A percentile compares a stretch with the other conserved stretches of the same genome.
Conservation (phyloP, 1,140 invertebrate species). For the Anagrus nilaparvatae region DNA sequence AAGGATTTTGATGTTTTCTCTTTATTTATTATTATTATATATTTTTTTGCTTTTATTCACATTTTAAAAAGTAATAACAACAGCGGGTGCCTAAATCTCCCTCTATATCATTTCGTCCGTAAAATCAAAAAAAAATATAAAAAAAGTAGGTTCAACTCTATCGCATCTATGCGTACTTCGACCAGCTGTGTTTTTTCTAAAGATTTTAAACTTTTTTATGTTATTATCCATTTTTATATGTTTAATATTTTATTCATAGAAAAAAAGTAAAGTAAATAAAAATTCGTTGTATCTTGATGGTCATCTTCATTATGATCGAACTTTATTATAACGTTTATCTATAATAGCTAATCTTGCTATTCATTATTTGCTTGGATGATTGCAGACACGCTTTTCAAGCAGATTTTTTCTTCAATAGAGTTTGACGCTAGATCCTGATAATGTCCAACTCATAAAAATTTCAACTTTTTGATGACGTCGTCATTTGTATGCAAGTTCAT, state of each 20-base stretch:
- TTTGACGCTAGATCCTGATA: conserved; percentile 38
- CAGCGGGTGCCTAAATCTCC: too few species aligned
- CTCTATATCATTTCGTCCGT: conserved; percentile 5
- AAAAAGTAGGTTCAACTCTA: too few species aligned
- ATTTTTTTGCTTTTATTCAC: too few species aligned
- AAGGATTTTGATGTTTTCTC: not conserved
- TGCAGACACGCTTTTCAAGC: conserved; percentile 16
- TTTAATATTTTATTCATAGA: too few species aligned
- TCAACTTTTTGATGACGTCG: conserved; percentile 28
- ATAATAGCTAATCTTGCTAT: conserved; percentile 20
- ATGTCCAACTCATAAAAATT: conserved; percentile 25
- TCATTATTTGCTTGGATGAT: conserved; percentile 11
- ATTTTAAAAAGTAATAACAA: not conserved
- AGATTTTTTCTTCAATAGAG: conserved; percentile 28
- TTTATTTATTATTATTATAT: conserved; percentile 9
- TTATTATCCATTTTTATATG: conserved; percentile 14
- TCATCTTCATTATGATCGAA: conserved; percentile 12
- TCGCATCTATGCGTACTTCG: too few species aligned
- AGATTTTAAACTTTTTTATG: conserved; percentile 35
- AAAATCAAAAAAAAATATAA: conserved; percentile 14
- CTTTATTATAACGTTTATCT: conserved; percentile 16
- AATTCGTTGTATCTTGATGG: too few species aligned
- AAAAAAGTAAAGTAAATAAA: too few species aligned
- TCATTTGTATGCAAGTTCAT: too few species aligned
- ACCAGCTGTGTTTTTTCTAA: conserved; percentile 40